phyloP scores from a whole-genome alignment of 2,888 invertebrate genomes.

The Anaspis maculata region DNA sequence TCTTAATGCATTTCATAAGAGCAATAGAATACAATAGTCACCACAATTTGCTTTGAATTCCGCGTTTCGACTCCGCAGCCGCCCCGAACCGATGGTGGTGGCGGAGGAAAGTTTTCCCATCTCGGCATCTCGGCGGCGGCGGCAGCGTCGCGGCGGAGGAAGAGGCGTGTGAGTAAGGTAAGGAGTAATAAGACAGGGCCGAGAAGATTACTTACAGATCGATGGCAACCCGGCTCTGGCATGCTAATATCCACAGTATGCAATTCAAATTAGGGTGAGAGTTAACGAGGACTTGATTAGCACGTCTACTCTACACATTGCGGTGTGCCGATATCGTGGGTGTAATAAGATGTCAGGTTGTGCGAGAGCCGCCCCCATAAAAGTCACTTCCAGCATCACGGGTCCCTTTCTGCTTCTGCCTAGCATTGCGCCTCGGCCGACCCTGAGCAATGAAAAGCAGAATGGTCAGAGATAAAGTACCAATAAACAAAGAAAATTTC shows the following conservation, averaged over 20 bases:
- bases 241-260: conserved; percentile 38
- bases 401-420: no score
- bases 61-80: no score
- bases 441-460: no score
- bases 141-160: conserved; percentile 1
- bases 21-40: conserved; percentile 20
- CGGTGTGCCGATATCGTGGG: conserved; percentile 24
- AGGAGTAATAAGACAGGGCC: conserved; percentile 25
- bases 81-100: no score
- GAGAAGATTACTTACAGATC: conserved; percentile 35
- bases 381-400: no score
- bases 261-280: conserved; percentile 37
- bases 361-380: no score
- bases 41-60: conserved; percentile 21
- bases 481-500: no score
- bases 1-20: conserved; percentile 18
- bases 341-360: conserved; percentile 21
- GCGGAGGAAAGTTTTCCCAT: conserved; percentile 22
- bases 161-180: conserved; percentile 9
- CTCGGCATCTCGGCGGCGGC: conserved; percentile 10
- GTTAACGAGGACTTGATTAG: conserved; percentile 39
- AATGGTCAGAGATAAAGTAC: no score
- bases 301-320: conserved; percentile 36
- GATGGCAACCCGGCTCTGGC: conserved; percentile 30
- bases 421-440: no score